Base-by-base conservation (phyloP, 2,888 invertebrate species). In the Rhopalosiphum nymphaeae region DNA sequence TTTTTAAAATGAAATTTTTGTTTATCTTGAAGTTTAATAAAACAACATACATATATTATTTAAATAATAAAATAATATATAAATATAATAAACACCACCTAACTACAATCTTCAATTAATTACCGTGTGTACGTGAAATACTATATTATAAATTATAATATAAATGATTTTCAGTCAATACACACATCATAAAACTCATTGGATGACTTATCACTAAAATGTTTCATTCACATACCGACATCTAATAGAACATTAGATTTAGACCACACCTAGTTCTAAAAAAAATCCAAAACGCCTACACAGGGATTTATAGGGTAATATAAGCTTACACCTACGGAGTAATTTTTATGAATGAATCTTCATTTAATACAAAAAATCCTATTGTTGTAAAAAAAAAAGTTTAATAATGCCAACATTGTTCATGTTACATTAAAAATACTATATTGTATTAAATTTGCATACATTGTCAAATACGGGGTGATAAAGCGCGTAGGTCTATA, bases 321-420 rank as follows among this genome's bases (percentile, higher is more conserved):
- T 61, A 42, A 29, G 0, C 11, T 26, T 44, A 92, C 88, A 26
- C 92, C 88, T 88, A 88, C 92, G 29, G 53, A 36, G 25, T 53
- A 88, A 92, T 56, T 46, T 57, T 49, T 49, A 88, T 67, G 88
- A 92, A 91, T 91, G 88, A 92, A 92, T 88, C 87, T 88, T 78
- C 67, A 49, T 67, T 67, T 29, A 88, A 53, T 53, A 78, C n/a
- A 36, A 61, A 67, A 92, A 61, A 92, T 87, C 21, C 61, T 88
- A 92, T 78, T 92, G 92, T 92, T 44, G 29, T 67, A n/a, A 78
- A 92, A 87, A 92, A 87, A 92, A 87, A 57, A 67, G 49, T 57
- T 36, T 57, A 86, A 61, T 86, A 88, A 92, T 42, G 4, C 67
- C 21, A 67, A 92, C 87, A 87, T 88, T 78, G 92, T 92, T 88